A percentile compares a stretch with the other conserved stretches of the same genome.
Evolutionary conservation across 2,797 vertebrate species (phyloP).

Genomic region (Mormyrus hasselquistii): DNA sequence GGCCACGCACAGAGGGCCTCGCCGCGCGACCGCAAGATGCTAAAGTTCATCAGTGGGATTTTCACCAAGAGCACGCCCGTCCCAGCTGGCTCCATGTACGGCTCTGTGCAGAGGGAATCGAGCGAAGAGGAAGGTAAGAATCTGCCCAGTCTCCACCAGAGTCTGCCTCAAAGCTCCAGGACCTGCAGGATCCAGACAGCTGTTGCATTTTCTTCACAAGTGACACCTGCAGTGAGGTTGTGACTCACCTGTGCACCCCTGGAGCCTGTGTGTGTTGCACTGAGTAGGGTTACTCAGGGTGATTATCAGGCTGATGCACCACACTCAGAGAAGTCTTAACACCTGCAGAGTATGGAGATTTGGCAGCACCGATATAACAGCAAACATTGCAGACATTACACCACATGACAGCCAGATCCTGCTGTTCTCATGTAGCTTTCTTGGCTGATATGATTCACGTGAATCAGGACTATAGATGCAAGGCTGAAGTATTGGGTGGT

Average conservation of each 20-base stretch:
- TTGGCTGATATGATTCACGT: background rate
- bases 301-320: background rate
- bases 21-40: slow-evolving; percentile 85
- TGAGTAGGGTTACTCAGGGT: background rate
- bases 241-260: slow-evolving; percentile 1
- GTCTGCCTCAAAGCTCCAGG: background rate
- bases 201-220: background rate
- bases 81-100: slow-evolving; percentile 52
- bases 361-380: background rate
- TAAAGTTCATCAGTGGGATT: slow-evolving; percentile 93
- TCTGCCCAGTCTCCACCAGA: background rate
- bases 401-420: background rate
- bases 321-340: background rate
- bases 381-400: background rate
- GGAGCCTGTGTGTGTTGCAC: background rate
- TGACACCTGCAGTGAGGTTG: background rate
- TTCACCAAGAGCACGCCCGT: slow-evolving; percentile 77
- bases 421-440: background rate
- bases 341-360: background rate
- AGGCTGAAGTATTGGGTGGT: background rate
- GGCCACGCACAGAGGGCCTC: slow-evolving; percentile 50
- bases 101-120: slow-evolving; percentile 57
- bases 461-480: background rate
- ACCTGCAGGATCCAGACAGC: background rate
- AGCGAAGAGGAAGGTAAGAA: slow-evolving; percentile 67